These are phyloP conservation scores for Bryconaethiops microstoma DNA, from an alignment of 2,797 vertebrate species.

Conservation along the genomic window DNA sequence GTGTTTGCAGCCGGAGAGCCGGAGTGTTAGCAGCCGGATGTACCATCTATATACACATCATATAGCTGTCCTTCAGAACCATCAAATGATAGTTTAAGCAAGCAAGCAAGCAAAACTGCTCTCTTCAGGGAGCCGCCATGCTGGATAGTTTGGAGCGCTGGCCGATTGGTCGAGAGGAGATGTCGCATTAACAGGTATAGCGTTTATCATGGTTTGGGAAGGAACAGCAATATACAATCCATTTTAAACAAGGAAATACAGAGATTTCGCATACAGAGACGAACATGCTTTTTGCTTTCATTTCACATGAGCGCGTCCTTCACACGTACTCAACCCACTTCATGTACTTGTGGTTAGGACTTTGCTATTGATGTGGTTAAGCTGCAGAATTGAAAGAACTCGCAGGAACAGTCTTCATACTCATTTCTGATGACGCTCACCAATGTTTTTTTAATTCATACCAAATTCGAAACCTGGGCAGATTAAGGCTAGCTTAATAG, in stretches of 20 bases:
- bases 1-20: conserved; percentile 66
- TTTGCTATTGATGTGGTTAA: background rate
- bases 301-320: background rate
- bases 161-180: too few species aligned
- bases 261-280: too few species aligned
- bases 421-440: background rate
- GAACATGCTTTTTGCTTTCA: background rate
- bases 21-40: too few species aligned
- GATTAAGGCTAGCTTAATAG: background rate
- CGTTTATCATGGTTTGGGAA: too few species aligned
- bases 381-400: background rate
- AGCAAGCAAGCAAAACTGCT: too few species aligned
- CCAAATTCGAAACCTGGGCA: background rate
- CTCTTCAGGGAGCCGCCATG: too few species aligned
- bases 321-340: background rate
- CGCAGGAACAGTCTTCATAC: background rate
- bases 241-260: too few species aligned
- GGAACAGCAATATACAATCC: too few species aligned
- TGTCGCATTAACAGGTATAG: too few species aligned
- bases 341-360: background rate
- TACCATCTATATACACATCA: background rate
- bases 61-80: too few species aligned
- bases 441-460: background rate
- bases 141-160: too few species aligned
- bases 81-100: too few species aligned